Base-by-base conservation (phyloP, 2,888 invertebrate species). In the Steinernema carpocapsae region DNA sequence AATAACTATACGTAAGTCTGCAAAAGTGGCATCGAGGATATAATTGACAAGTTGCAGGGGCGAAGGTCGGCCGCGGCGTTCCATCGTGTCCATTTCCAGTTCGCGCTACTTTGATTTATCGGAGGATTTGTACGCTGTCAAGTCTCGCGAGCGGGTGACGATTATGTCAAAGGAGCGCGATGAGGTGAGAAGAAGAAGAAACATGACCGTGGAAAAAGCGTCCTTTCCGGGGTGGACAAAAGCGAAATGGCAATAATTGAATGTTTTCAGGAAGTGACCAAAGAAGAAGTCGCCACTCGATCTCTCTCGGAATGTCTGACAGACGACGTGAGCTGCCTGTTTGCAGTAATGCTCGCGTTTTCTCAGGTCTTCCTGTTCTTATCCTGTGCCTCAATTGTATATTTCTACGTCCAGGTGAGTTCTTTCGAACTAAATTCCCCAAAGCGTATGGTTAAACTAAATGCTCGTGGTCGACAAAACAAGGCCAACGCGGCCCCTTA, bases 271-370 rank as follows among this genome's bases (percentile, higher is more conserved):
- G 64, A 64, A 3, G 64, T 64, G 32, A 64, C 64, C 64, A 64
- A 64, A 32, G 32, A 64, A 32, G 32, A 64, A n/a, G 64, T 64
- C 29, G 24, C 64, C 17, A 19, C 46, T 19, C n/a, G 46, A 19
- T 42, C 71, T 22, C 37, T 59, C 24, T n/a, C 51, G 1, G 37
- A 76, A 1, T 83, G 83, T 43, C 52, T 84, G 6, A 59, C 79
- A 3, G 78, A 82, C 37, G 80, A 83, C 71, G 52, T 80, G 43
- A 81, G 80, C 12, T 84, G 84, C 52, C 70, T 80, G 56, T 82
- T 83, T 43, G 79, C 80, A n/a, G 74, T 83, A 19, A 56, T 79
- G 42, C 74, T 84, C n/a, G 82, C 79, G 19, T 64, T 75, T 1
- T 59, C 83, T 14, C 83, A 84, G 51, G 73, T 82, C 46, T 76